Evolutionary conservation across 2,113 vertebrate genomes (phyloP).

Genomic region (Perca flavescens): DNA sequence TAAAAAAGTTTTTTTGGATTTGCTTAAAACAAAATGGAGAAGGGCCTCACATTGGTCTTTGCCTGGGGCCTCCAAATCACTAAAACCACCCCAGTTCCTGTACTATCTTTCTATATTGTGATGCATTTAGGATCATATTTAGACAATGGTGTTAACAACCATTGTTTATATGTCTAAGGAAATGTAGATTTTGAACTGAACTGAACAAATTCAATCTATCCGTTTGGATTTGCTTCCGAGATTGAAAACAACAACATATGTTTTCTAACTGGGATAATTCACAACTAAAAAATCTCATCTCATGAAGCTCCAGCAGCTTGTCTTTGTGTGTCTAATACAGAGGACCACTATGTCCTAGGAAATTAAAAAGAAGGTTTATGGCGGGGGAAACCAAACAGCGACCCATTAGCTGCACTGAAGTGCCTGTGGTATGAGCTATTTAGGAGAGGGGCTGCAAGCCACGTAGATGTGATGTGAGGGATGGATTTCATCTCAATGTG

Average conservation of each 20-base stretch:
- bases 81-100: background rate
- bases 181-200: background rate
- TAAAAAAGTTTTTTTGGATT: too few species aligned
- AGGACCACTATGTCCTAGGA: constrained; percentile 13
- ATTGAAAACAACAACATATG: background rate
- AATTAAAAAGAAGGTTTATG: constrained; percentile 58
- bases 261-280: background rate
- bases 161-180: background rate
- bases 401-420: constrained; percentile 58
- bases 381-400: constrained; percentile 67
- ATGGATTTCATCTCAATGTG: background rate
- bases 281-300: background rate
- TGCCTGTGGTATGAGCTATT: constrained; percentile 7
- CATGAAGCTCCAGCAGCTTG: background rate
- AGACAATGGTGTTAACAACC: background rate
- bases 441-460: constrained; percentile 16
- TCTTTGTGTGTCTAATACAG: constrained; percentile 13
- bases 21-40: too few species aligned
- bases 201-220: background rate
- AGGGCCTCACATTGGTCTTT: too few species aligned
- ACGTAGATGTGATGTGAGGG: constrained; percentile 7
- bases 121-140: background rate
- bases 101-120: background rate
- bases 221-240: background rate
- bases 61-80: too few species aligned